Percentiles rank a stretch among this genome's conserved stretches.
Evolutionary conservation across 2,113 vertebrate species (phyloP).

Genomic region (Rafetus swinhoei): DNA sequence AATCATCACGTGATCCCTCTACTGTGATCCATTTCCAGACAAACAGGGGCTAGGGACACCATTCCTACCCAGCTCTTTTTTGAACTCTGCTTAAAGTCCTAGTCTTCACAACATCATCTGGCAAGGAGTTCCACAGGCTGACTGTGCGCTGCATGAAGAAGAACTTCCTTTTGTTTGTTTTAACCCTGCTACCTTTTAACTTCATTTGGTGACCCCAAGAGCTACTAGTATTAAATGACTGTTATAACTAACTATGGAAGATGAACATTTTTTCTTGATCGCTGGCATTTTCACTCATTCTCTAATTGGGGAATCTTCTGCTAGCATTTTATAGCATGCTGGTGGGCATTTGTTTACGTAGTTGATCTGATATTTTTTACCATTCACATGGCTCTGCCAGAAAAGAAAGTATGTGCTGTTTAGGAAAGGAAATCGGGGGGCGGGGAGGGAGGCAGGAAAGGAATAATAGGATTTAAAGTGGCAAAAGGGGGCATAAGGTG

Average conservation of each 20-base stretch:
- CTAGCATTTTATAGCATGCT: not conserved
- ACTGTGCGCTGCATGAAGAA: too few relatives aligned
- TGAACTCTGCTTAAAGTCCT: too few relatives aligned
- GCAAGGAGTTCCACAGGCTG: too few relatives aligned
- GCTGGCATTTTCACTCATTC: not conserved
- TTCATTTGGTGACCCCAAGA: too few relatives aligned
- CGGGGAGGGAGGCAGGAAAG: not conserved
- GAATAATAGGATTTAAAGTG: not conserved
- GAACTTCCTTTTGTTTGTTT: too few relatives aligned
- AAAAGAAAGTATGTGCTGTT: not conserved
- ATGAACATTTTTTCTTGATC: not conserved
- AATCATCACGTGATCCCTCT: too few relatives aligned
- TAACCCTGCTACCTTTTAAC: too few relatives aligned
- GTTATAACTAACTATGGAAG: not conserved
- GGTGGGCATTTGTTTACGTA: not conserved
- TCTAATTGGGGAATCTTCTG: not conserved
- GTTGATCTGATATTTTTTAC: not conserved
- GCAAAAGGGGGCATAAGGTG: not conserved
- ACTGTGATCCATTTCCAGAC: too few relatives aligned
- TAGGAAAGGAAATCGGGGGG: not conserved
- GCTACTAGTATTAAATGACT: not conserved
- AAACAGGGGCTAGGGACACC: too few relatives aligned
- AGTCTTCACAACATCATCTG: too few relatives aligned
- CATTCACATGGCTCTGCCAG: not conserved
- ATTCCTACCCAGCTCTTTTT: too few relatives aligned